Conservation (phyloP, 1,140 invertebrate species). For the Gryllus bimaculatus region DNA sequence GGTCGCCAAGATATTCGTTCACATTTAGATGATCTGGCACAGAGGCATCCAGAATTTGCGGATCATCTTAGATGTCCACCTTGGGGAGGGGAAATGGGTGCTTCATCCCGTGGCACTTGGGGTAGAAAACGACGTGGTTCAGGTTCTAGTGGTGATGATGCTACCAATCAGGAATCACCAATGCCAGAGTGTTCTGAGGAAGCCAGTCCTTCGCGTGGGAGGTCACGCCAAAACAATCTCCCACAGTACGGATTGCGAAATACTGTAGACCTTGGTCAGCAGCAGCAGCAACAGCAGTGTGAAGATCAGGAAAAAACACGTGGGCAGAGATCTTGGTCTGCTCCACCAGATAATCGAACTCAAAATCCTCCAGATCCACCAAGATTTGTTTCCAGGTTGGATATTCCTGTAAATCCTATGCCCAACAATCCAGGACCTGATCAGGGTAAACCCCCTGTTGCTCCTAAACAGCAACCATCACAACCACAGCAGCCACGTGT, state of each 20-base stretch:
- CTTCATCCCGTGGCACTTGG: constrained; percentile 28
- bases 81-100: constrained; percentile 35
- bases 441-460: constrained; percentile 22
- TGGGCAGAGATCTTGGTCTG: constrained; percentile 56
- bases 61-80: constrained; percentile 41
- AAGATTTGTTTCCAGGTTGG: constrained; percentile 44
- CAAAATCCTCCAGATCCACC: constrained; percentile 28
- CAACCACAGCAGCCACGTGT: constrained; percentile 17
- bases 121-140: constrained; percentile 21
- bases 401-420: constrained; percentile 36
- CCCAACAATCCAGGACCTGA: constrained; percentile 20
- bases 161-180: constrained; percentile 25
- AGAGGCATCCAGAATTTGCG: constrained; percentile 50
- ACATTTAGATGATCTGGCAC: constrained; percentile 45
- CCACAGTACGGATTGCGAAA: constrained; percentile 62
- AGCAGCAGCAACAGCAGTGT: constrained; percentile 25
- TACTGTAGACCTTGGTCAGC: constrained; percentile 62
- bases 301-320: constrained; percentile 33
- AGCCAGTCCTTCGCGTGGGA: constrained; percentile 6
- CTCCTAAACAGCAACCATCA: constrained; percentile 24
- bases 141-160: constrained; percentile 36
- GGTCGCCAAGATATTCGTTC: constrained; percentile 36
- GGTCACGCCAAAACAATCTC: constrained; percentile 30
- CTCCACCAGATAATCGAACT: constrained; percentile 45
- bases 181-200: constrained; percentile 8